Conservation (phyloP, 2,113 vertebrate genomes). For the Thunnus thynnus region DNA sequence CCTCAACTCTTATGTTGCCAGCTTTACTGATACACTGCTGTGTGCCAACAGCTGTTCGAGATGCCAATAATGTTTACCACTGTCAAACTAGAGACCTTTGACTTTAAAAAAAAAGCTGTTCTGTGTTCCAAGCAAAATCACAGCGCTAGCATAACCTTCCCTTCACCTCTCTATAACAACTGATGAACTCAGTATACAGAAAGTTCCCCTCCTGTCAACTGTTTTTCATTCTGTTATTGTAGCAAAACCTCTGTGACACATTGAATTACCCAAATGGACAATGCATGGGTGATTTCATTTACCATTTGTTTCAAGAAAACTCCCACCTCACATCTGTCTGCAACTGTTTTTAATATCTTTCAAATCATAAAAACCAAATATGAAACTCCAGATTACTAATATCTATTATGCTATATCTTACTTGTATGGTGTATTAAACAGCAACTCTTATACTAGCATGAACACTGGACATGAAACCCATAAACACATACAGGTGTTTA, state of each 20-base stretch:
- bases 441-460: not conserved
- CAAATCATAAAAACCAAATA: not conserved
- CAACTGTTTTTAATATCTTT: not conserved
- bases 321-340: not conserved
- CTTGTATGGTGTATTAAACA: not conserved
- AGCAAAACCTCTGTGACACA: not conserved
- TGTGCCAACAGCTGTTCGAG: constrained; percentile 50
- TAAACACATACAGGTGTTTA: constrained; percentile 3
- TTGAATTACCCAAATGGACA: not conserved
- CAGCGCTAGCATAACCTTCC: not conserved
- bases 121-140: constrained; percentile 21
- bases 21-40: constrained; percentile 30
- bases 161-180: not conserved
- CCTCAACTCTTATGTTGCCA: constrained; percentile 45
- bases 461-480: constrained; percentile 1
- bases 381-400: not conserved
- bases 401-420: not conserved
- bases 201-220: not conserved
- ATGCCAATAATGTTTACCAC: constrained; percentile 54
- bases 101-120: constrained; percentile 30
- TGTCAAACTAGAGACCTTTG: constrained; percentile 55
- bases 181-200: not conserved
- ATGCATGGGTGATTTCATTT: not conserved
- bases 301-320: not conserved
- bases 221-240: not conserved